Base-by-base conservation (phyloP, 2,888 invertebrate genomes). In the Mylabris sibirica region DNA sequence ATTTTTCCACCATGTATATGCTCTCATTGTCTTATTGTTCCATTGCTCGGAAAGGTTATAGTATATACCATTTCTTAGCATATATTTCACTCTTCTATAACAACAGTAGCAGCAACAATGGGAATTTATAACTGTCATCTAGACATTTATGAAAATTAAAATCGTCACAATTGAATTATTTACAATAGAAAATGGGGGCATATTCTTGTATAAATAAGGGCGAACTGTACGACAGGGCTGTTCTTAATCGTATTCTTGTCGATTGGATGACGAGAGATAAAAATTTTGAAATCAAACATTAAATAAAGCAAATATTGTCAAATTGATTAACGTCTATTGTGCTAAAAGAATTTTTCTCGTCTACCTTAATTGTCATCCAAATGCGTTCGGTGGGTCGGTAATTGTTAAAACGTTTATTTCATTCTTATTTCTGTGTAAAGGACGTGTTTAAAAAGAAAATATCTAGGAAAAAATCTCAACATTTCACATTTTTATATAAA, bases 21-120 rank as follows among this genome's bases (percentile, higher is more conserved):
- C 64, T 70, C 64, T 70, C 73, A 69, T 74, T 74, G 73, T 74
- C 73, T 74, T 72, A 72, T 71, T 67, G 70, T 74, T 71, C 49
- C 66, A 71, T 66, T 69, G 67, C 70, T 65, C 65, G 68, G 65
- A 70, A 70, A 67, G 67, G 70, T 70, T 70, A 44, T n/a, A n/a
- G n/a, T n/a, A n/a, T 38, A 38, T 44, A 60, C 70, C 67, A 35
- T 64, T 63, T 67, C 49, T 53, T 26, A n/a, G 22, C 14, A 22
- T 34, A 65, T 67, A 63, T 57, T 57, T 57, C 26, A 57, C 57
- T 20, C 49, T 9, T 20, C 9, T 4, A n/a, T n/a, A 49, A 49
- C 49, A 49, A 49, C 49, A 49, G 30, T 8, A 30, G 64, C 49
- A 61, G 53, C 59, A 38, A 66, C 66, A 68, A 68, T 34, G 65